Conservation (phyloP, 1,140 invertebrate genomes). For the Oscheius sp. region DNA sequence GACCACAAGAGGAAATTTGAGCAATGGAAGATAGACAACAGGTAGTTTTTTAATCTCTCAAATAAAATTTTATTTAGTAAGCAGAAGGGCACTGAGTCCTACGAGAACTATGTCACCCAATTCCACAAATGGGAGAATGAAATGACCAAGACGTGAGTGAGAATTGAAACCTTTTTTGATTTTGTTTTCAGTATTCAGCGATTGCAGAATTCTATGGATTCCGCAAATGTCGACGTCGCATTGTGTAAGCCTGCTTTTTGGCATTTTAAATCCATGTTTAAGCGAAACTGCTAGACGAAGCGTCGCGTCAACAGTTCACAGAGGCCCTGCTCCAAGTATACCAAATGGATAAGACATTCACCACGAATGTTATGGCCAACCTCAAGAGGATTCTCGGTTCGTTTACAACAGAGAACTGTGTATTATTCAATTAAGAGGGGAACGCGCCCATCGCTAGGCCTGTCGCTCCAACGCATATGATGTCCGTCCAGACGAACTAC, state of each 20-base stretch:
- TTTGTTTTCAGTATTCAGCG: too few relatives aligned
- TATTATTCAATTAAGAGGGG: too few relatives aligned
- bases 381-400: background rate
- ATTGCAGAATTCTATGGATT: too few relatives aligned
- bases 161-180: too few relatives aligned
- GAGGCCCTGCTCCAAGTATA: background rate
- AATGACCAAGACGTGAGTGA: background rate
- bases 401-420: too few relatives aligned
- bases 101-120: background rate
- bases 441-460: too few relatives aligned
- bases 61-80: background rate
- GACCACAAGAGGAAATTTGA: background rate
- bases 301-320: background rate
- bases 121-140: background rate
- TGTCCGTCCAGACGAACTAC: too few relatives aligned
- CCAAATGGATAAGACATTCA: background rate
- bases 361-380: background rate
- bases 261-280: background rate
- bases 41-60: background rate
- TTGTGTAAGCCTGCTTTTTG: background rate
- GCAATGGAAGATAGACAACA: slow-evolving; percentile 4
- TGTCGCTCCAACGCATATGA: too few relatives aligned
- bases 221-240: too few relatives aligned
- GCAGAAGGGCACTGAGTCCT: background rate
- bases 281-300: background rate